Conservation (phyloP, 2,888 invertebrate species). For the Chrysolina oricalcia region DNA sequence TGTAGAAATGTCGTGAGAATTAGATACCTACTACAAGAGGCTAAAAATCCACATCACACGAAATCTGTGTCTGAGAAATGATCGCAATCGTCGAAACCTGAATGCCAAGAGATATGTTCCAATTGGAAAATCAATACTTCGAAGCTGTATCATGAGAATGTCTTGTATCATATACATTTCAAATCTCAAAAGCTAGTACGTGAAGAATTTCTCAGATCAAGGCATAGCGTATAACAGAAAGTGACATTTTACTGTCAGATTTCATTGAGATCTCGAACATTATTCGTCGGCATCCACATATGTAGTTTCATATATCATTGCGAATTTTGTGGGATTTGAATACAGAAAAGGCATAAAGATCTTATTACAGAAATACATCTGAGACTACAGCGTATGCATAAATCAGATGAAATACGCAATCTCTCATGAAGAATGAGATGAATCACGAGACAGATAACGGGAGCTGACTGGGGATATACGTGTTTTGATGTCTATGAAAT, state of each 20-base stretch:
- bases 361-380: slow-evolving; percentile 49
- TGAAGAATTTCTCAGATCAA: neutral
- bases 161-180: neutral
- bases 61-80: too few relatives aligned
- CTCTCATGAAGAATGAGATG: slow-evolving; percentile 36
- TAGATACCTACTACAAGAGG: too few relatives aligned
- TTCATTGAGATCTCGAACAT: slow-evolving; percentile 4
- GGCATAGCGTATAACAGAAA: neutral
- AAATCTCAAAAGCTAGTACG: neutral
- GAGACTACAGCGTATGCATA: slow-evolving; percentile 39
- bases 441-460: slow-evolving; percentile 25
- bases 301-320: slow-evolving; percentile 42
- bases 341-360: slow-evolving; percentile 46
- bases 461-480: slow-evolving; percentile 22
- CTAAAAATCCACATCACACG: too few relatives aligned
- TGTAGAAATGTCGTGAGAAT: too few relatives aligned
- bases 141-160: neutral
- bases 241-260: slow-evolving; percentile 20
- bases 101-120: too few relatives aligned
- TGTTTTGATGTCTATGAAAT: neutral
- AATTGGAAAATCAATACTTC: too few relatives aligned
- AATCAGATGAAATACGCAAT: slow-evolving; percentile 38
- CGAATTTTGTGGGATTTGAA: slow-evolving; percentile 44
- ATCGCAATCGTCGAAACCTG: too few relatives aligned
- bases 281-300: slow-evolving; percentile 33